Conservation (phyloP, 2,797 vertebrate species). For the Peromyscus aztecus region DNA sequence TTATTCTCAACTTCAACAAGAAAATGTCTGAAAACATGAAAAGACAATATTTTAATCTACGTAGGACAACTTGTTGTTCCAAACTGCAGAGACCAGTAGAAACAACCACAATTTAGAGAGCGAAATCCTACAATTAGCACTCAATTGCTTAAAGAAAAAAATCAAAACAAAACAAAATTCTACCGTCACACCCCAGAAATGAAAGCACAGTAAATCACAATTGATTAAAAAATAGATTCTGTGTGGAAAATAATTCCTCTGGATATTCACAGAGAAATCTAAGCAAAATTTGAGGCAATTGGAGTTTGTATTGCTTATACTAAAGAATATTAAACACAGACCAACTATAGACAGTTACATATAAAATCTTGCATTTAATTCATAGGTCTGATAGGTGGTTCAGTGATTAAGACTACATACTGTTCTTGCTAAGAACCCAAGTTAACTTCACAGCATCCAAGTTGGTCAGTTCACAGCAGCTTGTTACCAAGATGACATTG, state of each 20-base stretch:
- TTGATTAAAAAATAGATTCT: background rate
- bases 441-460: background rate
- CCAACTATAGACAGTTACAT: background rate
- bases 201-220: background rate
- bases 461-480: background rate
- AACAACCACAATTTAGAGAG: background rate
- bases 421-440: background rate
- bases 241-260: background rate
- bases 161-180: background rate
- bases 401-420: background rate
- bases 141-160: background rate
- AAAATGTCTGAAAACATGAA: too few relatives aligned
- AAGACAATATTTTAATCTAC: too few relatives aligned
- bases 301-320: background rate
- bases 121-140: background rate
- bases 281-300: background rate
- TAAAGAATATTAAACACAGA: background rate
- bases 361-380: background rate
- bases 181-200: fast-evolving
- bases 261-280: background rate
- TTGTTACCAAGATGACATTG: background rate
- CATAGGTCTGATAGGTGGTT: background rate
- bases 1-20: too few relatives aligned
- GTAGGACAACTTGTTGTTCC: background rate
- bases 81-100: background rate